Evolutionary conservation across 2,113 vertebrate genomes (phyloP).

Genomic region (Amphilophus citrinellus): DNA sequence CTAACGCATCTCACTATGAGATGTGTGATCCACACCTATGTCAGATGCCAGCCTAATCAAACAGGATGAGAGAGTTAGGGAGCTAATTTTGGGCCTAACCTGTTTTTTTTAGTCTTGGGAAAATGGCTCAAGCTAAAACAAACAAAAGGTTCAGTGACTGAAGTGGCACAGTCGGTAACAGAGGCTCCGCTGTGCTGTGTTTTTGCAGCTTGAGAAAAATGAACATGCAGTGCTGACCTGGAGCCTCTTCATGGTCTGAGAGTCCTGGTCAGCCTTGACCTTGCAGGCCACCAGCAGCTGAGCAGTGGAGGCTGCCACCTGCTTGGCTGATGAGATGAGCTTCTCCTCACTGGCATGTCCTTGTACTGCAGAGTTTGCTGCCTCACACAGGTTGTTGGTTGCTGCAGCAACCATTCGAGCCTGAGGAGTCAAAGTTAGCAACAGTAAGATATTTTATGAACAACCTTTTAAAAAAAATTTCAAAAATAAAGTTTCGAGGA

Average conservation of each 20-base stretch:
- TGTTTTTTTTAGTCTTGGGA: background rate
- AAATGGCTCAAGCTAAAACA: background rate
- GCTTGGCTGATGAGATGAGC: slow-evolving; percentile 96
- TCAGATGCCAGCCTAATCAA: too few species aligned
- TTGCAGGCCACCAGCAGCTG: slow-evolving; percentile 98
- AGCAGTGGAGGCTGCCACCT: slow-evolving; percentile 94
- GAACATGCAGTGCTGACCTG: slow-evolving; percentile 85
- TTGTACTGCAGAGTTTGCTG: slow-evolving; percentile 93
- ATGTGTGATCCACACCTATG: background rate
- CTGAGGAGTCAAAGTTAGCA: slow-evolving; percentile 61
- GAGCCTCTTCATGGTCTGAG: slow-evolving; percentile 96
- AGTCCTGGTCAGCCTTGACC: slow-evolving; percentile 98
- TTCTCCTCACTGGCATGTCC: slow-evolving; percentile 97
- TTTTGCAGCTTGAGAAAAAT: background rate
- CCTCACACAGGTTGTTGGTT: slow-evolving; percentile 96
- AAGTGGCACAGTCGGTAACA: background rate
- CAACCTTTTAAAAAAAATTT: background rate
- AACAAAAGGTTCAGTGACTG: background rate
- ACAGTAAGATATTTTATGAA: background rate
- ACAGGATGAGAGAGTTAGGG: too few species aligned
- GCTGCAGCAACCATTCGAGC: slow-evolving; percentile 96
- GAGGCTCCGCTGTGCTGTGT: background rate
- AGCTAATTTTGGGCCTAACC: background rate
- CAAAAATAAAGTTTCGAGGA: background rate
- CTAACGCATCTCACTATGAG: background rate